Evolutionary conservation across 2,888 invertebrate genomes (phyloP).

Genomic region (Caenorhabditis imperialis): DNA sequence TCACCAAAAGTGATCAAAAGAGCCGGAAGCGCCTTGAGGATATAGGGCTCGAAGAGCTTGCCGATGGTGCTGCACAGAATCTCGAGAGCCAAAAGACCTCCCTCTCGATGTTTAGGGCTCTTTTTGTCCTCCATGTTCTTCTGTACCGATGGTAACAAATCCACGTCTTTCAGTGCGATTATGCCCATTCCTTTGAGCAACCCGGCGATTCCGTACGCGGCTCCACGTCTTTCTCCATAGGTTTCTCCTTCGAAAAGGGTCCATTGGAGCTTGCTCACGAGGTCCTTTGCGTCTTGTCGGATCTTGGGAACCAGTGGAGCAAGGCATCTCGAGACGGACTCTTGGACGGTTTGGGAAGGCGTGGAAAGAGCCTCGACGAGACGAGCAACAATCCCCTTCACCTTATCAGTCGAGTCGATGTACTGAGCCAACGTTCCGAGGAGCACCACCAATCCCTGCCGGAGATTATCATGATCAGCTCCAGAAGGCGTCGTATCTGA

Average conservation of each 20-base stretch:
- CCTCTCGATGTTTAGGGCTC: slow-evolving; percentile 90
- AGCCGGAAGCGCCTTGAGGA: slow-evolving; percentile 91
- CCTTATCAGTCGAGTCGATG: slow-evolving; percentile 82
- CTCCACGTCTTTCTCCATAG: slow-evolving; percentile 93
- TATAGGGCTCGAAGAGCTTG: slow-evolving; percentile 97
- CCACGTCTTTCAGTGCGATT: slow-evolving; percentile 89
- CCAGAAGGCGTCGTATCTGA: slow-evolving; percentile 70
- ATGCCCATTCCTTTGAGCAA: slow-evolving; percentile 96
- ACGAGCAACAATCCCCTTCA: slow-evolving; percentile 87
- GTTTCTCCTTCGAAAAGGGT: slow-evolving; percentile 91
- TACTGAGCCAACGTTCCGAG: slow-evolving; percentile 94
- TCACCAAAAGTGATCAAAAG: slow-evolving; percentile 96
- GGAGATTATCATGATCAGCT: slow-evolving; percentile 87
- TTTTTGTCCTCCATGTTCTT: slow-evolving; percentile 91
- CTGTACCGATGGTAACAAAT: slow-evolving; percentile 91
- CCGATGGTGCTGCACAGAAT: slow-evolving; percentile 90
- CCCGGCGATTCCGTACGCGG: slow-evolving; percentile 92
- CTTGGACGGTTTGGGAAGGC: slow-evolving; percentile 97
- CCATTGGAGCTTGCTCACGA: slow-evolving; percentile 89
- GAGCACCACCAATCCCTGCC: slow-evolving; percentile 93
- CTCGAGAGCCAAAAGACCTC: slow-evolving; percentile 96
- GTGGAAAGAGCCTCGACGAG: slow-evolving; percentile 92
- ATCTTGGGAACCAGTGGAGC: slow-evolving; percentile 93
- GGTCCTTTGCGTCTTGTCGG: slow-evolving; percentile 90
- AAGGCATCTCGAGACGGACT: slow-evolving; percentile 95